phyloP scores from a whole-genome alignment of 2,888 invertebrate species.

The Sinodicranocentrus sp. region DNA sequence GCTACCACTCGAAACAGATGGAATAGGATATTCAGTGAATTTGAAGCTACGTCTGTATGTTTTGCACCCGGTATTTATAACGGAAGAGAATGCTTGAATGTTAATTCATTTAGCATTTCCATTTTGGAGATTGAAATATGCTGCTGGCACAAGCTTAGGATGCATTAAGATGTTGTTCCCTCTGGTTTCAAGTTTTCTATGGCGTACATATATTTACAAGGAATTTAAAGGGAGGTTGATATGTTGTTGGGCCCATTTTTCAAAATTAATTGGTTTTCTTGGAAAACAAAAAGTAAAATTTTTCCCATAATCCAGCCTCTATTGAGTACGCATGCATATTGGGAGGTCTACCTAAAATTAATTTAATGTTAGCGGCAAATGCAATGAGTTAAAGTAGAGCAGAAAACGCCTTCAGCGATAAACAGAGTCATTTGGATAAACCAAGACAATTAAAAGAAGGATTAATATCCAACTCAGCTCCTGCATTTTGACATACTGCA shows the following conservation, averaged over 20 bases:
- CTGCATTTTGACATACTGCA: too few relatives aligned
- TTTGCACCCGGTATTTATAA: background rate
- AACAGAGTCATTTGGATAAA: too few relatives aligned
- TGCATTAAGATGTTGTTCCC: too few relatives aligned
- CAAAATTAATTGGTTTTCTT: slow-evolving; percentile 7
- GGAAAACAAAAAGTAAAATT: background rate
- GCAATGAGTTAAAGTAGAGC: background rate
- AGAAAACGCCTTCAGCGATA: background rate
- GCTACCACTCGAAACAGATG: too few relatives aligned
- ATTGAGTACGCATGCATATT: too few relatives aligned
- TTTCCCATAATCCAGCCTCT: background rate
- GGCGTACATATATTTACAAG: too few relatives aligned
- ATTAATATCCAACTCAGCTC: too few relatives aligned
- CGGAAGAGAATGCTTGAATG: slow-evolving; percentile 34
- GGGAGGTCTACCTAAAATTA: too few relatives aligned
- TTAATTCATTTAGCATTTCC: slow-evolving; percentile 31
- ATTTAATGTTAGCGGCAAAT: background rate
- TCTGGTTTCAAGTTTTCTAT: slow-evolving; percentile 6
- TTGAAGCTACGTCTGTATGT: too few relatives aligned
- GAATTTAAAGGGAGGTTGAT: background rate
- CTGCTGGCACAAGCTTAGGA: background rate
- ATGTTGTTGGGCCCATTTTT: background rate
- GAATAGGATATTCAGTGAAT: too few relatives aligned
- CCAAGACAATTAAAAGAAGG: too few relatives aligned
- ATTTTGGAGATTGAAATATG: background rate